phyloP scores from a whole-genome alignment of 1,140 invertebrate species.

The Vollenhovia emeryi region DNA sequence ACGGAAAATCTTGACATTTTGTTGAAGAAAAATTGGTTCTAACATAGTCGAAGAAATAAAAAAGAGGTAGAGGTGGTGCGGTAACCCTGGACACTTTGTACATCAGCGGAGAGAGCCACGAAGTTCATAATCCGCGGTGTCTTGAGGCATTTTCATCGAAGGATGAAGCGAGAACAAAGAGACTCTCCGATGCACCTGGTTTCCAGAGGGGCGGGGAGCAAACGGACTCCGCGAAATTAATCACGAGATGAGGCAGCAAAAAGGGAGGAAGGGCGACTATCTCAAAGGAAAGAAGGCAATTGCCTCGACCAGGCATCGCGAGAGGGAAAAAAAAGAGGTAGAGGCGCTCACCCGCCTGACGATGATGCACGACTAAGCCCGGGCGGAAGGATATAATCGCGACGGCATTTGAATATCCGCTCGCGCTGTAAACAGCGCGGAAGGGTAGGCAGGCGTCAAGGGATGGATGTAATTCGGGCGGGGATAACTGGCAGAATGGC shows the following conservation, averaged over 20 bases:
- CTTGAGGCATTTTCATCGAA: constrained; percentile 50
- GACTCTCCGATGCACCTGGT: constrained; percentile 7
- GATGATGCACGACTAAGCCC: constrained; percentile 47
- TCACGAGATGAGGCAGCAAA: constrained; percentile 50
- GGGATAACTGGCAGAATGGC: constrained; percentile 41
- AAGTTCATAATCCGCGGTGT: constrained; percentile 51
- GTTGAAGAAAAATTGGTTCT: not conserved
- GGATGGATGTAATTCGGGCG: constrained; percentile 26
- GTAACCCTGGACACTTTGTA: not conserved
- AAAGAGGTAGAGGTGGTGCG: not conserved
- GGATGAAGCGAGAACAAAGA: constrained; percentile 50
- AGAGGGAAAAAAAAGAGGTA: constrained; percentile 49
- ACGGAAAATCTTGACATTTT: not conserved
- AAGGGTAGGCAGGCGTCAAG: not conserved
- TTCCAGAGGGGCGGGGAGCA: not conserved
- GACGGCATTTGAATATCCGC: constrained; percentile 62
- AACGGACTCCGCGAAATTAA: constrained; percentile 50
- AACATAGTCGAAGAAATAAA: constrained; percentile 11
- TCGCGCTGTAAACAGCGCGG: constrained; percentile 39
- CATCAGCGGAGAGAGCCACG: constrained; percentile 1
- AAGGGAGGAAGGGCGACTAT: not conserved
- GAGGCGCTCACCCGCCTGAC: not conserved
- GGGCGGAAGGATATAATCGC: constrained; percentile 48
- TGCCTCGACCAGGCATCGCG: constrained; percentile 38
- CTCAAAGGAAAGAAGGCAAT: constrained; percentile 67